Evolutionary conservation across 2,797 vertebrate genomes (phyloP).

Genomic region (Coluber constrictor): DNA sequence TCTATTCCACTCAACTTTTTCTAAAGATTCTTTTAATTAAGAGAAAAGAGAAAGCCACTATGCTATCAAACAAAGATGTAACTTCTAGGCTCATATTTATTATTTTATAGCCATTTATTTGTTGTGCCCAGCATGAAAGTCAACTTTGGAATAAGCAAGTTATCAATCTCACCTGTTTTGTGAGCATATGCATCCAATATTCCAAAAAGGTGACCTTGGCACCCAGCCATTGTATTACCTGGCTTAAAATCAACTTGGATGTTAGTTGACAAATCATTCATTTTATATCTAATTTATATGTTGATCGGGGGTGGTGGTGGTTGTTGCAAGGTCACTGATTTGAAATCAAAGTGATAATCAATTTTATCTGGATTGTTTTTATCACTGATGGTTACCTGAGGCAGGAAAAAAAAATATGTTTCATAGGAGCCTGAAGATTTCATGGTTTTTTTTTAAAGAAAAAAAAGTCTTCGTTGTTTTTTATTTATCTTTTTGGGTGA

Average conservation of each 20-base stretch:
- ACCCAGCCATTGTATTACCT: neutral
- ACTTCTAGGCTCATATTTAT: neutral
- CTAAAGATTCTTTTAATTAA: neutral
- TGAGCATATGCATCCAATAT: neutral
- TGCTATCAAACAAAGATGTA: neutral
- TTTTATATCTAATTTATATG: neutral
- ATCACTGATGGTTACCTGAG: neutral
- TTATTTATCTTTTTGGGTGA: neutral
- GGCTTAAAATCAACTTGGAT: neutral
- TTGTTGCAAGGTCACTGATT: neutral
- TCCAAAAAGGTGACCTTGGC: neutral
- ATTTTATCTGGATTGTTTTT: neutral
- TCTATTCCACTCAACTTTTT: neutral
- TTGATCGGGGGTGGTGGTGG: neutral
- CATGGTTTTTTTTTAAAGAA: neutral
- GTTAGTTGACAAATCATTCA: neutral
- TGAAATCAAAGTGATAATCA: neutral
- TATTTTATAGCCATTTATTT: neutral
- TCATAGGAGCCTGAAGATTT: neutral
- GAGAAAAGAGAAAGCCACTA: neutral
- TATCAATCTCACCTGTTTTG: neutral
- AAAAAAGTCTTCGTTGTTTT: neutral
- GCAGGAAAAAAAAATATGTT: neutral
- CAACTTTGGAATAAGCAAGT: neutral
- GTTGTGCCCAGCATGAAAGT: neutral